Evolutionary conservation across 2,113 vertebrate species (phyloP).

Genomic region (human (Homo sapiens)): GRCh38 chr1:77665501-77666000

Average conservation of each 20-base stretch:
- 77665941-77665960: not conserved
- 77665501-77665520: not conserved
- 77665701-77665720: not conserved
- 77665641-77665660: constrained; percentile 8
- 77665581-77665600: not conserved
- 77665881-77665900: no score
- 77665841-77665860: no score
- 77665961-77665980: not conserved
- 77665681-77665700: not conserved
- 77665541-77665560: constrained; percentile 28
- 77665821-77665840: no score
- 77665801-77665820: no score
- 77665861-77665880: no score
- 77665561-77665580: not conserved
- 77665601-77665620: not conserved
- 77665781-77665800: no score
- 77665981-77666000: not conserved
- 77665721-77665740: no score
- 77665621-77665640: not conserved
- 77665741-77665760: no score
- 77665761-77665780: no score
- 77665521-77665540: not conserved
- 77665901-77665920: no score
- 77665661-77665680: not conserved
- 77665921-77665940: no score